Percentiles rank a stretch among this genome's conserved stretches.
These are phyloP conservation scores for Nomada ruficornis DNA, from an alignment of 2,888 invertebrate genomes.

Conservation along the genomic window DNA sequence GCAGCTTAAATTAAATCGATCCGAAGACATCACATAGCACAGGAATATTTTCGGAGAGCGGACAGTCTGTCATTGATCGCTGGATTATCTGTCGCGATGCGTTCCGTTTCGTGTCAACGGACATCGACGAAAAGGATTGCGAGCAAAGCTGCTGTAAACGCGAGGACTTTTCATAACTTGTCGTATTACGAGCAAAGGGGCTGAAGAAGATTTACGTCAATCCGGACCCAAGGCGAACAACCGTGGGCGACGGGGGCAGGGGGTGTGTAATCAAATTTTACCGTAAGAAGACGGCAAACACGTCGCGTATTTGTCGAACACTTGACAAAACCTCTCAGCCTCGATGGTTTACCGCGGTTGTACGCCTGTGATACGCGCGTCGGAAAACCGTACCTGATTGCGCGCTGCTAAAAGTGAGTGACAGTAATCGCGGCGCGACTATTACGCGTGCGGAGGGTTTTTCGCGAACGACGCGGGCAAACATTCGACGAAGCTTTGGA, in stretches of 20 bases:
- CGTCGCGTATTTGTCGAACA: constrained; percentile 71
- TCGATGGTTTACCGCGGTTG: constrained; percentile 69
- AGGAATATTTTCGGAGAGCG: no score
- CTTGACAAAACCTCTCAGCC: constrained; percentile 68
- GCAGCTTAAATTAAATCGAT: no score
- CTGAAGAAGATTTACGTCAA: constrained; percentile 61
- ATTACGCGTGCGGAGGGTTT: constrained; percentile 15
- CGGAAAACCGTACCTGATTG: constrained; percentile 60
- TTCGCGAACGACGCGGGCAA: constrained; percentile 14
- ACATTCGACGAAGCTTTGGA: background rate
- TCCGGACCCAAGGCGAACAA: constrained; percentile 42
- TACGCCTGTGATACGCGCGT: constrained; percentile 58
- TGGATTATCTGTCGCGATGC: no score
- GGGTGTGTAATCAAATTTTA: constrained; percentile 77
- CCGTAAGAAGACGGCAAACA: constrained; percentile 76
- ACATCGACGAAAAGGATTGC: no score
- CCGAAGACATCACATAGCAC: no score
- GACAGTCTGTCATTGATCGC: no score
- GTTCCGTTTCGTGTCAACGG: no score
- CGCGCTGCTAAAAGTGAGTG: constrained; percentile 44
- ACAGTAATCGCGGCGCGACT: constrained; percentile 50
- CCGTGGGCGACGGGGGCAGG: background rate
- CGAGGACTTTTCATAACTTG: constrained; percentile 60
- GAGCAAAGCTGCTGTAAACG: constrained; percentile 22
- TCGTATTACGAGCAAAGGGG: constrained; percentile 43